Conservation (phyloP, 2,113 vertebrate genomes). For the Ondatra zibethicus region DNA sequence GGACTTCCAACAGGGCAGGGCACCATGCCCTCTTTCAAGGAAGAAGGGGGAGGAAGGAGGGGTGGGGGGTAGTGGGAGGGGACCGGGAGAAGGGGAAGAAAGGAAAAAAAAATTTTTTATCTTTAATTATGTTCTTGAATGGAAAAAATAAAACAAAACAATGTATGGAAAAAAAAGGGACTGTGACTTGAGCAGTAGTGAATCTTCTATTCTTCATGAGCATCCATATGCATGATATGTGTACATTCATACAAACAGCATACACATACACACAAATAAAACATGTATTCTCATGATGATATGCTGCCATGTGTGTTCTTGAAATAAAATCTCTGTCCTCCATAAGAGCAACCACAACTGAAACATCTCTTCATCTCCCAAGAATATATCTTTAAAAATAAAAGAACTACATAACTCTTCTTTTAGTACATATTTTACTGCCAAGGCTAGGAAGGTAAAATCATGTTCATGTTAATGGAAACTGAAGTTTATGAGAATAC, state of each 20-base stretch:
- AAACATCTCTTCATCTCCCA: neutral
- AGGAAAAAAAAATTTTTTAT: too few relatives aligned
- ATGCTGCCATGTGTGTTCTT: neutral
- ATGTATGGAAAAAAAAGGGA: too few relatives aligned
- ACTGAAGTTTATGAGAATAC: neutral
- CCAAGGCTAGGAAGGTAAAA: neutral
- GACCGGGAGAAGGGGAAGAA: too few relatives aligned
- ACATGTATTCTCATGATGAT: neutral
- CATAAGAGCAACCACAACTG: neutral
- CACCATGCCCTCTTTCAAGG: too few relatives aligned
- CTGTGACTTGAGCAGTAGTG: neutral
- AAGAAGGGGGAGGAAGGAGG: too few relatives aligned
- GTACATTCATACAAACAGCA: neutral
- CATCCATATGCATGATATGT: neutral
- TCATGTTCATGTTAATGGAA: neutral
- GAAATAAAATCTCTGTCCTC: neutral
- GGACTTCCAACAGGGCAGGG: too few relatives aligned
- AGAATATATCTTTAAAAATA: neutral
- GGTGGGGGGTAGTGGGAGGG: too few relatives aligned
- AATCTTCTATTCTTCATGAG: neutral
- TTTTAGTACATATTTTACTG: neutral
- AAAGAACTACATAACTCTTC: neutral
- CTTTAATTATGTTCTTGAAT: too few relatives aligned
- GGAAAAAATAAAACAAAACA: too few relatives aligned
- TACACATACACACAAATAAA: neutral